Conservation (phyloP, 2,888 invertebrate species). For the Tanytarsus gracilentus region DNA sequence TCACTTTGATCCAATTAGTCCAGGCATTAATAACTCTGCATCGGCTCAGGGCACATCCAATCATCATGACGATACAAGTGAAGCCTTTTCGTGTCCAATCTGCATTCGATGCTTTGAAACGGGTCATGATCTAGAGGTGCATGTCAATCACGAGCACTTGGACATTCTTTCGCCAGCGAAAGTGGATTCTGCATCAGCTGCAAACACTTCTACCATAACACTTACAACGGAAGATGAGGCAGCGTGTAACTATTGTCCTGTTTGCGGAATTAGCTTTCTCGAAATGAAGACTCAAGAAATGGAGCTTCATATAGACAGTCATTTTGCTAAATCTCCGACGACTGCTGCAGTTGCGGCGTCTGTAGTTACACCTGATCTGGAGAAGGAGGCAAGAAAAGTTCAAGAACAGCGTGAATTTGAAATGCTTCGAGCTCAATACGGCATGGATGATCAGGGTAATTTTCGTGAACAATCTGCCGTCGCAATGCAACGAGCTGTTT, state of each 20-base stretch:
- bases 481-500: conserved; percentile 73
- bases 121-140: conserved; percentile 70
- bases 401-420: conserved; percentile 75
- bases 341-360: conserved; percentile 33
- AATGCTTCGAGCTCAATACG: conserved; percentile 70
- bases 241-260: conserved; percentile 43
- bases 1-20: conserved; percentile 52
- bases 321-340: conserved; percentile 49
- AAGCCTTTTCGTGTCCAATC: conserved; percentile 63
- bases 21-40: conserved; percentile 39
- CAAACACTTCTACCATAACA: conserved; percentile 30
- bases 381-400: conserved; percentile 59
- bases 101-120: conserved; percentile 63
- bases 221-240: conserved; percentile 28
- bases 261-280: conserved; percentile 44
- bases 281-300: conserved; percentile 46
- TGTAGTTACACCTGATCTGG: conserved; percentile 37
- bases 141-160: conserved; percentile 74
- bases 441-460: conserved; percentile 81
- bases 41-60: conserved; percentile 41
- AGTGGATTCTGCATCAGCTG: conserved; percentile 34
- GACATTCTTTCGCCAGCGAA: conserved; percentile 37
- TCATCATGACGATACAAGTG: conserved; percentile 45
- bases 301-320: conserved; percentile 69
- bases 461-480: conserved; percentile 64